phyloP scores from a whole-genome alignment of 2,797 vertebrate species.

The Hyperoplus immaculatus region DNA sequence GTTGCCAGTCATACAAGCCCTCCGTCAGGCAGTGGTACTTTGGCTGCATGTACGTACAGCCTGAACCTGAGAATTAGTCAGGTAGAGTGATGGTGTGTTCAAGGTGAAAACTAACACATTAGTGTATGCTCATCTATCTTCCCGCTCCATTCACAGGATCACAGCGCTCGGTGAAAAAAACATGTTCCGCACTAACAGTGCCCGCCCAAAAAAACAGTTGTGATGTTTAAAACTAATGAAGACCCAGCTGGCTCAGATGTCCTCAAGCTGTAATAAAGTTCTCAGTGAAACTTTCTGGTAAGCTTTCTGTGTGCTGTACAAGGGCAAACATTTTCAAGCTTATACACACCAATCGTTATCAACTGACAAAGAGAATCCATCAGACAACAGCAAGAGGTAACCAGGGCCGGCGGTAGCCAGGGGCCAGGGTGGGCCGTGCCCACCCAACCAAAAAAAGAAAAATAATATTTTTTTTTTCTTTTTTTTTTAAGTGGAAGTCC shows the following conservation, averaged over 20 bases:
- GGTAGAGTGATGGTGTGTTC: conserved; percentile 80
- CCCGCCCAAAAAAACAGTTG: conserved; percentile 60
- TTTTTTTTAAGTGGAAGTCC: no score
- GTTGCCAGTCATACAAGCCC: conserved; percentile 29
- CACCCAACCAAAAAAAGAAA: no score
- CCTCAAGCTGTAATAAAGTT: conserved; percentile 61
- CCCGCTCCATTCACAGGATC: conserved; percentile 53
- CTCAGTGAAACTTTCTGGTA: conserved; percentile 50
- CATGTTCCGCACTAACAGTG: conserved; percentile 46
- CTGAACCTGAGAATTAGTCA: conserved; percentile 76
- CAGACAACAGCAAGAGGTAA: conserved; percentile 23
- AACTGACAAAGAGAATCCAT: conserved; percentile 31
- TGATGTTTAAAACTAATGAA: conserved; percentile 74
- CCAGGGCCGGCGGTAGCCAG: no score
- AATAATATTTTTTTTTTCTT: no score
- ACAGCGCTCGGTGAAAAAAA: conserved; percentile 53
- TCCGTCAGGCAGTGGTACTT: conserved; percentile 46
- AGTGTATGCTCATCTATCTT: conserved; percentile 72
- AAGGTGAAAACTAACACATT: conserved; percentile 83
- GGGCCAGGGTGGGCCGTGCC: no score
- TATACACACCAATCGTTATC: conserved; percentile 31
- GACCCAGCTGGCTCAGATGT: conserved; percentile 66
- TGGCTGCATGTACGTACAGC: conserved; percentile 64
- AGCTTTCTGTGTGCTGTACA: conserved; percentile 39
- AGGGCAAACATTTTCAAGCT: conserved; percentile 38